Evolutionary conservation across 1,140 invertebrate genomes (phyloP).

Genomic region (Aphelinus atriplicis): DNA sequence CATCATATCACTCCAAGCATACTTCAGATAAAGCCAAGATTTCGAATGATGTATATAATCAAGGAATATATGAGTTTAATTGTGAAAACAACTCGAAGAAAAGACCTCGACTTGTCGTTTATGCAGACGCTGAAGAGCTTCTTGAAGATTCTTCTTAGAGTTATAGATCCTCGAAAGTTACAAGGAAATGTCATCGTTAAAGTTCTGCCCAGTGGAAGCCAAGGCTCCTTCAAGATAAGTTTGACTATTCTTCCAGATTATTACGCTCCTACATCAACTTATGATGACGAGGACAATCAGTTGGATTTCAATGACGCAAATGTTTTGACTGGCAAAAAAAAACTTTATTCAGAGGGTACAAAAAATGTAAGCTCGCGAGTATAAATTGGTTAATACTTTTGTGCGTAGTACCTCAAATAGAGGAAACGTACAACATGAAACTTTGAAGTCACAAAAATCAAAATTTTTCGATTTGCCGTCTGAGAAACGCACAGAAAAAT

Average conservation of each 20-base stretch:
- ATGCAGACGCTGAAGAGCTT: too few species aligned
- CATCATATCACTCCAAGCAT: constrained; percentile 12
- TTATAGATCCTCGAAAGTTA: constrained; percentile 15
- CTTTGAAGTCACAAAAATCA: constrained; percentile 25
- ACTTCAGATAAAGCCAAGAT: constrained; percentile 9
- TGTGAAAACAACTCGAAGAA: not conserved
- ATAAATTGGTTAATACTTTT: constrained; percentile 28
- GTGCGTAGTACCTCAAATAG: constrained; percentile 24
- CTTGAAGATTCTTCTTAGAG: constrained; percentile 1
- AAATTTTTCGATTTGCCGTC: too few species aligned
- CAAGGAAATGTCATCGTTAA: not conserved
- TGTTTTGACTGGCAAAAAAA: not conserved
- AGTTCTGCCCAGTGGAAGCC: too few species aligned
- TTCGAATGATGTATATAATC: constrained; percentile 23
- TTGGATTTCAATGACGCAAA: not conserved
- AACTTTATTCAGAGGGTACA: constrained; percentile 4
- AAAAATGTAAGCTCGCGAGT: constrained; percentile 15
- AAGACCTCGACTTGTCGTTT: too few species aligned
- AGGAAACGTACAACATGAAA: constrained; percentile 30
- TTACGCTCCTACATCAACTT: too few species aligned
- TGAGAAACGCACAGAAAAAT: too few species aligned
- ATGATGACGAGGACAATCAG: not conserved
- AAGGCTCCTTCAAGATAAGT: too few species aligned
- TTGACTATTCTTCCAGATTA: too few species aligned
- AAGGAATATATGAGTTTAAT: constrained; percentile 23